phyloP scores from a whole-genome alignment of 1,140 invertebrate species.

The Colletes gigas region DNA sequence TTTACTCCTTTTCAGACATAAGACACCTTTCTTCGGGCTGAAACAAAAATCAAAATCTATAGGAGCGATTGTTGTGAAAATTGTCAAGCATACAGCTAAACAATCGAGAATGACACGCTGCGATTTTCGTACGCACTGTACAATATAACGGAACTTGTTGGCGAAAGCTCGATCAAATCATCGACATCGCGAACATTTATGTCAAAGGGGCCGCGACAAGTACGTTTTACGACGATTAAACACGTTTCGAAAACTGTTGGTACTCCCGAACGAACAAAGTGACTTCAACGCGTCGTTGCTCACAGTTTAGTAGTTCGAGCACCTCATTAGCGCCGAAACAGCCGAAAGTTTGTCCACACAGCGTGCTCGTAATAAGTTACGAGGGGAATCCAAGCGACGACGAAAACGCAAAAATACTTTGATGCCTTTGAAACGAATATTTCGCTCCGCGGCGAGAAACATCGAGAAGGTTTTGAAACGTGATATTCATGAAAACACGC shows the following conservation, averaged over 20 bases:
- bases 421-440: neutral
- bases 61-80: too few species aligned
- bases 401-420: constrained; percentile 16
- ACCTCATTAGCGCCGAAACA: neutral
- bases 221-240: too few species aligned
- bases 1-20: too few species aligned
- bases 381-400: neutral
- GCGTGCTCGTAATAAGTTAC: neutral
- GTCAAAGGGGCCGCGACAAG: neutral
- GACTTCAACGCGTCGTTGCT: neutral
- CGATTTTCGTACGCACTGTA: too few species aligned
- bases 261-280: neutral
- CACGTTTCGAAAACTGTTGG: neutral
- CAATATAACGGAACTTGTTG: too few species aligned
- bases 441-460: constrained; percentile 25
- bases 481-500: constrained; percentile 33
- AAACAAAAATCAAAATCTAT: too few species aligned
- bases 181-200: too few species aligned
- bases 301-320: neutral
- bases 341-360: neutral
- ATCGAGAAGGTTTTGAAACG: constrained; percentile 25
- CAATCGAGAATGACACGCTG: too few species aligned
- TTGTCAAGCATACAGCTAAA: too few species aligned
- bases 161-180: too few species aligned
- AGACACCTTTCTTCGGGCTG: too few species aligned